Conservation (phyloP, 2,113 vertebrate species). For the Oreochromis niloticus region DNA sequence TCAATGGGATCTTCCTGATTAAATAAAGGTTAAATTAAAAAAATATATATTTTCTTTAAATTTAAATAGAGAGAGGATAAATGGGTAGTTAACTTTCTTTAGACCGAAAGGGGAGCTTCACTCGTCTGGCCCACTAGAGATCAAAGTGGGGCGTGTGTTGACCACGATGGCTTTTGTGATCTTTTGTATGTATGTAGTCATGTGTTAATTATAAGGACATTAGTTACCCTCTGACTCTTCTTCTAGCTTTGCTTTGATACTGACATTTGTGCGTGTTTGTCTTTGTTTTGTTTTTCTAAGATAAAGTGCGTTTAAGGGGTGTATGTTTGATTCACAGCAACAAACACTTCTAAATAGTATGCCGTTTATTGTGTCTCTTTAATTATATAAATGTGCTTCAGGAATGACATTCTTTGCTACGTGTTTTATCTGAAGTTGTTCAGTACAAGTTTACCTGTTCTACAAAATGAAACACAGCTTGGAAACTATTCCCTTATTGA, state of each 20-base stretch:
- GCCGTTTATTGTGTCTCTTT: neutral
- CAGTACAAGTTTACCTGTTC: neutral
- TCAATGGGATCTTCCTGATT: neutral
- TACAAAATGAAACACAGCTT: conserved; percentile 19
- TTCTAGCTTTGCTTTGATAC: neutral
- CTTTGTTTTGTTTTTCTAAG: neutral
- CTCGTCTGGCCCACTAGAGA: neutral
- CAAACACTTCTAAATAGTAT: neutral
- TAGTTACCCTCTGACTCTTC: neutral
- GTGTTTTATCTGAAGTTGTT: conserved; percentile 6
- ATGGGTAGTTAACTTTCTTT: neutral
- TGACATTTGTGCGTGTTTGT: neutral
- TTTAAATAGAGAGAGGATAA: neutral
- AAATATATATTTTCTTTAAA: neutral
- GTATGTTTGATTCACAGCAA: neutral
- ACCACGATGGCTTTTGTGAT: neutral
- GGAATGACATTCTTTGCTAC: neutral
- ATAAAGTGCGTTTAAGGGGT: neutral
- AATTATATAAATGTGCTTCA: neutral
- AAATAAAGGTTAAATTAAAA: neutral
- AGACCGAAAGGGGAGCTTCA: neutral
- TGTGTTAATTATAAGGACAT: neutral
- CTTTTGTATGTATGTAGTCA: neutral
- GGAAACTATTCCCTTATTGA: conserved; percentile 13
- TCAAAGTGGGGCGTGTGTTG: neutral